A percentile compares a stretch with the other conserved stretches of the same genome.
Evolutionary conservation across 1,140 invertebrate species (phyloP).

Genomic region (Cataglyphis hispanica): DNA sequence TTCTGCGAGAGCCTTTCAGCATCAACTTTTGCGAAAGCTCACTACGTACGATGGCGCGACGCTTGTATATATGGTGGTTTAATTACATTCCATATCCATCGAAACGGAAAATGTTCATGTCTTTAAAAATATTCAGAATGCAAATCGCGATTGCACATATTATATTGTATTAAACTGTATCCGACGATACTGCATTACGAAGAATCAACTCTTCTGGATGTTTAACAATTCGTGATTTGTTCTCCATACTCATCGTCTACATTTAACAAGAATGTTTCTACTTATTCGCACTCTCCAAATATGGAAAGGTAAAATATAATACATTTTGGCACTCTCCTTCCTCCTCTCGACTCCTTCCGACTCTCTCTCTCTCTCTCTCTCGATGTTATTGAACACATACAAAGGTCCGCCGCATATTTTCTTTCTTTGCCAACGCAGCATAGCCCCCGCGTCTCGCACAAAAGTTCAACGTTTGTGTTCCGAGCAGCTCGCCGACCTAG

Average conservation of each 20-base stretch:
- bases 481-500: constrained; percentile 21
- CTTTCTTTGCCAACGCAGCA: neutral
- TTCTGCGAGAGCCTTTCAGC: constrained; percentile 69
- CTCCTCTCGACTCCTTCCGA: neutral
- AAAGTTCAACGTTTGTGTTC: constrained; percentile 50
- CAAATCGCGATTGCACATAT: neutral
- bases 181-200: neutral
- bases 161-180: neutral
- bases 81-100: constrained; percentile 67
- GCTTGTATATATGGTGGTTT: constrained; percentile 52
- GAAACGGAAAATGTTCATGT: constrained; percentile 3
- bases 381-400: constrained; percentile 47
- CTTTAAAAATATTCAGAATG: neutral
- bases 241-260: neutral
- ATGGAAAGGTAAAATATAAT: neutral
- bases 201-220: neutral
- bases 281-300: constrained; percentile 34
- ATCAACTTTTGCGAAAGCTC: constrained; percentile 43
- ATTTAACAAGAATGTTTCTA: neutral
- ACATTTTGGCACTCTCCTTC: neutral
- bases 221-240: constrained; percentile 12
- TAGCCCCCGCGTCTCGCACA: constrained; percentile 22
- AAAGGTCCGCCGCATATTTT: constrained; percentile 8
- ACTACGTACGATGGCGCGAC: constrained; percentile 40
- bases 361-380: constrained; percentile 18